Conservation (phyloP, 2,888 invertebrate genomes). For the Ephialtes manifestator region DNA sequence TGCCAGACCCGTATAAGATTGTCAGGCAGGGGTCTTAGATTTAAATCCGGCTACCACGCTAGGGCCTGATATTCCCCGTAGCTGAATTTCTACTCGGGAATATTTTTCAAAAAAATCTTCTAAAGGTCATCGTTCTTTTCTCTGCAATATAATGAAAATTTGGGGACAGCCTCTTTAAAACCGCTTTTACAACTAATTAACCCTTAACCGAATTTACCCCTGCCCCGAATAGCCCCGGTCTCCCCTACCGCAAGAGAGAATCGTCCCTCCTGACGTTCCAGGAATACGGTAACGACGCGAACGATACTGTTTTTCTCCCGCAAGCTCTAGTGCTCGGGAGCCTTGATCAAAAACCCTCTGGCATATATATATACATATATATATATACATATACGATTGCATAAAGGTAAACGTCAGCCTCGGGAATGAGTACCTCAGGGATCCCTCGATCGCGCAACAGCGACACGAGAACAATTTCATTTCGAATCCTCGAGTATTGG, state of each 20-base stretch:
- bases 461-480: constrained; percentile 43
- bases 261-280: constrained; percentile 16
- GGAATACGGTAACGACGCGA: constrained; percentile 19
- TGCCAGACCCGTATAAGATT: too few relatives aligned
- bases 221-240: too few relatives aligned
- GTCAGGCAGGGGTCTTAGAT: too few relatives aligned
- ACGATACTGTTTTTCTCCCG: neutral
- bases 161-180: too few relatives aligned
- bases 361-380: neutral
- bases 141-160: too few relatives aligned
- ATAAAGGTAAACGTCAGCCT: constrained; percentile 23
- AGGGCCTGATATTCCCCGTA: too few relatives aligned
- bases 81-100: too few relatives aligned
- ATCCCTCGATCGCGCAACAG: constrained; percentile 32
- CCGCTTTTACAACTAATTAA: too few relatives aligned
- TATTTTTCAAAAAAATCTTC: too few relatives aligned
- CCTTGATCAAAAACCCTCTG: constrained; percentile 5
- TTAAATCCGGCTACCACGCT: too few relatives aligned
- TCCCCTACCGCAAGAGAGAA: neutral
- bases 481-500: constrained; percentile 40
- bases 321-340: neutral
- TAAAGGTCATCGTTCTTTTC: too few relatives aligned
- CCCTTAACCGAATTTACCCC: too few relatives aligned
- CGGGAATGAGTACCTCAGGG: constrained; percentile 12
- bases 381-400: constrained; percentile 5